Base-by-base conservation (phyloP, 1,140 invertebrate species). In the Drosophila rhopaloa region DNA sequence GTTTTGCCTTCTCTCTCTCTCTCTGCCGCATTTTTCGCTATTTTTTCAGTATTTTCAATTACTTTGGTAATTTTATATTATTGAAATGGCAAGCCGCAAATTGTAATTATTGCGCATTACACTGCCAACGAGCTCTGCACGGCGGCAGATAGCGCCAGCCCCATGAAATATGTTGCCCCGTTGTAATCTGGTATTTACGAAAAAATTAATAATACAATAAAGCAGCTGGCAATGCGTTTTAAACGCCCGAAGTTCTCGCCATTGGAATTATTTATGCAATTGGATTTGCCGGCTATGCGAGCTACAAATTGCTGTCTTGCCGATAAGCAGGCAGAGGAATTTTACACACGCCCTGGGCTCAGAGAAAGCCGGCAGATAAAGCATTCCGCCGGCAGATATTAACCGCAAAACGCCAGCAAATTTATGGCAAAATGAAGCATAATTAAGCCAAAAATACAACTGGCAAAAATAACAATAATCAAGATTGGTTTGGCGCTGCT, bases 41-140 rank as follows among this genome's bases (percentile, higher is more conserved):
- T 54, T 62, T 37, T 50, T 67, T 65, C 53, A 37, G 58, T 73
- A n/a, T 66, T 78, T 83, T 77, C 75, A 89, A 83, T 88, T 81
- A 90, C 88, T 91, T 91, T 91, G 82, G 83, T 88, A 91, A 91
- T 91, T 91, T 91, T 76, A 91, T 91, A 91, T 91, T 91, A 83
- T 83, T 83, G 83, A 91, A 91, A 91, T 91, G 79, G 81, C 76
- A 91, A 54, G 74, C 78, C 88, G 77, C 79, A 81, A 83, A 91
- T 83, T 90, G 82, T 91, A 91, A 91, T 91, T 91, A 88, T 90
- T 76, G 67, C 60, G 76, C 66, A 66, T 80, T 67, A 63, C 72
- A 63, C 50, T 44, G 59, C 54, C 54, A 47, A 32, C 41, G 24
- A 27, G 48, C 53, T 59, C 54, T 59, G 54, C 74, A 56, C 71